These are phyloP conservation scores for Gallinago stenura DNA, from an alignment of 2,797 vertebrate genomes.

Conservation along the genomic window DNA sequence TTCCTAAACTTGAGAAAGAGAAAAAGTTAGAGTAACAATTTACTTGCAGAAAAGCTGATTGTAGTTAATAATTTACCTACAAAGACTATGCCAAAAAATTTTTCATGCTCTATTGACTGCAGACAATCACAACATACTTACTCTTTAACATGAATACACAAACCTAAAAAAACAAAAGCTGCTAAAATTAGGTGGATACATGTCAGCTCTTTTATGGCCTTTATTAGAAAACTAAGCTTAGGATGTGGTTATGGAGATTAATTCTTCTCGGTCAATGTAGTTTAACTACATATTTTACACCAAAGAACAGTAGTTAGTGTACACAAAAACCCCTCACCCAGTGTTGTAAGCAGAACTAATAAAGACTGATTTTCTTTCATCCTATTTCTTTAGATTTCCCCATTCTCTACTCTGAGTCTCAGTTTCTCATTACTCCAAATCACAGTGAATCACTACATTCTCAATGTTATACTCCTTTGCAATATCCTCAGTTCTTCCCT, in stretches of 20 bases:
- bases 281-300: background rate
- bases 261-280: background rate
- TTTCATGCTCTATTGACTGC: background rate
- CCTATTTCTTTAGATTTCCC: background rate
- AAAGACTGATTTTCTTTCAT: background rate
- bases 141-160: background rate
- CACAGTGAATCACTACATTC: background rate
- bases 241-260: background rate
- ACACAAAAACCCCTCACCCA: background rate
- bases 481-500: background rate
- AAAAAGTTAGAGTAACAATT: background rate
- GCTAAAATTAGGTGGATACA: background rate
- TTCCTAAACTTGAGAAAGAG: background rate
- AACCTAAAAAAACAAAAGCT: background rate
- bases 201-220: background rate
- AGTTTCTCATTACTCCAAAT: background rate
- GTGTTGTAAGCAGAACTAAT: background rate
- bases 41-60: background rate
- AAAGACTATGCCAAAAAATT: background rate
- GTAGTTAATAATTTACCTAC: background rate
- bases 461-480: background rate
- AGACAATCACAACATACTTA: background rate
- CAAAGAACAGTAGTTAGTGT: background rate
- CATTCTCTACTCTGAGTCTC: background rate
- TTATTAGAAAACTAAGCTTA: background rate